Percentiles rank a stretch among this genome's conserved stretches.
phyloP scores from a whole-genome alignment of 2,113 vertebrate species.

The Toxostoma redivivum region DNA sequence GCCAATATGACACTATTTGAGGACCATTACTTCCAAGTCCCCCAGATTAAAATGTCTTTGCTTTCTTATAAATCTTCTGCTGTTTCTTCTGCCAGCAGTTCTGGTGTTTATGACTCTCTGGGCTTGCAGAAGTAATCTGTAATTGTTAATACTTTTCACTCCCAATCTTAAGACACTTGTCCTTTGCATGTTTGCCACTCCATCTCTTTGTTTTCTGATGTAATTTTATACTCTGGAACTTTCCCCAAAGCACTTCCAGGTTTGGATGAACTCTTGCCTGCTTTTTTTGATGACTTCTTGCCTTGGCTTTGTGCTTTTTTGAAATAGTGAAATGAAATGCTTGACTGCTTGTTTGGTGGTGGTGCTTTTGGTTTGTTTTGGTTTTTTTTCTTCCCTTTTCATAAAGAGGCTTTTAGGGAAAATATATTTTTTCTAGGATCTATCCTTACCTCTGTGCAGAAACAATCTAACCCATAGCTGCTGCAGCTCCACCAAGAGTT shows the following conservation, averaged over 20 bases:
- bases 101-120: background rate
- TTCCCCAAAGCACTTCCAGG: background rate
- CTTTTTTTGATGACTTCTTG: background rate
- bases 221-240: background rate
- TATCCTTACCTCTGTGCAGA: background rate
- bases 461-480: background rate
- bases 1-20: background rate
- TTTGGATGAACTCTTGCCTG: background rate
- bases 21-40: background rate
- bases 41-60: background rate
- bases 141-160: background rate
- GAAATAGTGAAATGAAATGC: background rate
- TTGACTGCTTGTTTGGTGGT: background rate
- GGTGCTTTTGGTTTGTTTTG: background rate
- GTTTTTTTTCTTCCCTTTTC: background rate
- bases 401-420: background rate
- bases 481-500: background rate
- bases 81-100: background rate
- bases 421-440: background rate
- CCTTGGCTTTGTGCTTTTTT: background rate
- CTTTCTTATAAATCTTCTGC: background rate
- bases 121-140: background rate
- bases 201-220: background rate
- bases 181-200: background rate
- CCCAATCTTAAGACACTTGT: background rate